Percentiles rank a stretch among this genome's conserved stretches.
Conservation (phyloP, 1,140 invertebrate species). For the Drosophila busckii region DNA sequence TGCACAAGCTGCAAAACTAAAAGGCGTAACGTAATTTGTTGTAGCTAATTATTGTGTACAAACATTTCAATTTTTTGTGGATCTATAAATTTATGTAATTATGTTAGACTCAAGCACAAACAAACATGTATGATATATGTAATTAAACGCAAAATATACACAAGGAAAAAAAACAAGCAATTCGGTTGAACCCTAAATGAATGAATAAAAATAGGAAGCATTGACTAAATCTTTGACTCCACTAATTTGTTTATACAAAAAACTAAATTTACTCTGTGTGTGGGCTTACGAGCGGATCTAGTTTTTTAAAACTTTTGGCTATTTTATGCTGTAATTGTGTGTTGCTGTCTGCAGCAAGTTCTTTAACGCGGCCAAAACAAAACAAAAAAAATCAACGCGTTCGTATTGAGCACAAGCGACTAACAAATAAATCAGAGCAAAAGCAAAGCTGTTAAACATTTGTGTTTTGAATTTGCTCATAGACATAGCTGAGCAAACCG, state of each 20-base stretch:
- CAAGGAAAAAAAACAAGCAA: conserved; percentile 23
- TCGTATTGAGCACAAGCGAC: no score
- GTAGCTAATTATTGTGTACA: conserved; percentile 25
- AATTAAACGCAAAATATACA: conserved; percentile 5
- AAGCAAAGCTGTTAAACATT: conserved; percentile 40
- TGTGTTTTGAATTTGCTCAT: conserved; percentile 59
- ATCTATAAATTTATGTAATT: conserved; percentile 56
- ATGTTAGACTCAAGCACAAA: conserved; percentile 40
- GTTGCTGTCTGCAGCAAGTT: conserved; percentile 57
- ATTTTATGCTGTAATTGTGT: conserved; percentile 7
- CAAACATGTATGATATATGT: conserved; percentile 17
- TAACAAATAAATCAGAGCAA: not conserved
- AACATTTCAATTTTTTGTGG: conserved; percentile 53
- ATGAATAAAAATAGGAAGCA: no score
- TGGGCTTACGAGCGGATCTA: conserved; percentile 48
- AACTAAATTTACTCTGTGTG: no score
- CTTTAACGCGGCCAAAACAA: conserved; percentile 39
- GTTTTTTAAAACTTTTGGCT: conserved; percentile 12
- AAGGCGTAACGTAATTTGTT: conserved; percentile 48
- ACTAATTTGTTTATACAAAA: no score
- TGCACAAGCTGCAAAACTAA: conserved; percentile 18
- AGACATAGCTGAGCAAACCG: conserved; percentile 31
- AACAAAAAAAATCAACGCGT: conserved; percentile 7
- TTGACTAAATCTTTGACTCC: no score
- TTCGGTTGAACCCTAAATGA: no score